Evolutionary conservation across 1,140 invertebrate species (phyloP).

Genomic region (Platorchestia sp.): DNA sequence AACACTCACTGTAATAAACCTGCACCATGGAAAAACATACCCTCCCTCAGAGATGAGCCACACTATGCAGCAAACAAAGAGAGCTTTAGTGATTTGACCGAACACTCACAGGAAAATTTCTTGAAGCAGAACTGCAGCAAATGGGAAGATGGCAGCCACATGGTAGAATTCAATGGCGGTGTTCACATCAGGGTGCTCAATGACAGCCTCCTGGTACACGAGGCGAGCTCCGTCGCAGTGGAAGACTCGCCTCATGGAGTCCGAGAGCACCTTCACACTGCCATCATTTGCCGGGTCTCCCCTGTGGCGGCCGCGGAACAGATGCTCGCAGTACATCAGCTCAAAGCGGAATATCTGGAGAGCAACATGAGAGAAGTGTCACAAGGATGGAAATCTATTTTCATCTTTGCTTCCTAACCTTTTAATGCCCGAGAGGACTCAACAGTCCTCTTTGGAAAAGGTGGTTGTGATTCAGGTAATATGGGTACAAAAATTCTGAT

Average conservation of each 20-base stretch:
- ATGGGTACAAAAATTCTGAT: no score
- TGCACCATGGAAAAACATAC: not conserved
- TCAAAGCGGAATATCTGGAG: conserved; percentile 46
- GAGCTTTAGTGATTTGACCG: not conserved
- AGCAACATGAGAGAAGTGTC: not conserved
- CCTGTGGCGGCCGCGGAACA: conserved; percentile 2
- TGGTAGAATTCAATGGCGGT: not conserved
- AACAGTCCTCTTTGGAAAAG: no score
- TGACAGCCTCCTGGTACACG: not conserved
- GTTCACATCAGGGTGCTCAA: conserved; percentile 16
- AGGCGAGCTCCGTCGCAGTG: not conserved
- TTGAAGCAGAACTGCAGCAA: not conserved
- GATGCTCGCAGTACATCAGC: conserved; percentile 32
- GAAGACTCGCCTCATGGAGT: conserved; percentile 1
- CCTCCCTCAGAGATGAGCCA: not conserved
- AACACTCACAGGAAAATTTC: conserved; percentile 35
- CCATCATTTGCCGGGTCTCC: not conserved
- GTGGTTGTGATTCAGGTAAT: no score
- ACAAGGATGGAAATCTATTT: no score
- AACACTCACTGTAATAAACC: not conserved
- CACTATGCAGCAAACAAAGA: no score
- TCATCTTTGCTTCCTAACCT: no score
- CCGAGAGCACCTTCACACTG: not conserved
- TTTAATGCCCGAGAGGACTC: no score
- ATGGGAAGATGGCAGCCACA: not conserved